Evolutionary conservation across 1,140 invertebrate genomes (phyloP).

Genomic region (Drosophila nikananu): DNA sequence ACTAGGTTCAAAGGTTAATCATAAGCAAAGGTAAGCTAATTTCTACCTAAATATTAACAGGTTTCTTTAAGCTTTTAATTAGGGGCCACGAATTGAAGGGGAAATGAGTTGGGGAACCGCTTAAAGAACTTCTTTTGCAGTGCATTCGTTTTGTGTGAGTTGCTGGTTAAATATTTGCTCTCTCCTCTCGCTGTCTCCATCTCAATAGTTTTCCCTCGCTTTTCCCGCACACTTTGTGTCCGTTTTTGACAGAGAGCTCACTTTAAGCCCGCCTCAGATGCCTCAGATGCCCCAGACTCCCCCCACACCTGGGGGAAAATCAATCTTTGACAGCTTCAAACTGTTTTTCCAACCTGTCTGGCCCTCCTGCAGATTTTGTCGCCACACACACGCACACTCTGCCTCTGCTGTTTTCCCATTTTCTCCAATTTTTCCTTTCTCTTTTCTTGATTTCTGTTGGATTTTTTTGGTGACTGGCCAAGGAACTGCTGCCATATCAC

Average conservation of each 20-base stretch:
- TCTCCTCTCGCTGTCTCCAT: not conserved
- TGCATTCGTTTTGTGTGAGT: constrained; percentile 29
- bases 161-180: constrained; percentile 64
- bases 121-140: not conserved
- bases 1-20: not conserved
- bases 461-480: not conserved
- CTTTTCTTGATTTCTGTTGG: not conserved
- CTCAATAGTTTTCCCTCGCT: constrained; percentile 3
- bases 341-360: constrained; percentile 24
- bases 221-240: not conserved
- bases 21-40: not conserved
- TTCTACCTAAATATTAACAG: not conserved
- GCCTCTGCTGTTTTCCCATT: not conserved
- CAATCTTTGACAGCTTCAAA: constrained; percentile 65
- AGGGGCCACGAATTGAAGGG: fast-evolving
- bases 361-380: constrained; percentile 37
- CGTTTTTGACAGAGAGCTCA: constrained; percentile 20
- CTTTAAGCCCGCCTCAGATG: constrained; percentile 15
- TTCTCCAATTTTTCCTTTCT: not conserved
- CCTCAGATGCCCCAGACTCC: not conserved
- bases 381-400: constrained; percentile 4
- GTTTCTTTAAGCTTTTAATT: not conserved
- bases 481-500: constrained; percentile 15
- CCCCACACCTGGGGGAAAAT: constrained; percentile 45
- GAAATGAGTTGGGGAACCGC: not conserved